Conservation (phyloP, 2,113 vertebrate species). For the Pelodiscus sinensis region DNA sequence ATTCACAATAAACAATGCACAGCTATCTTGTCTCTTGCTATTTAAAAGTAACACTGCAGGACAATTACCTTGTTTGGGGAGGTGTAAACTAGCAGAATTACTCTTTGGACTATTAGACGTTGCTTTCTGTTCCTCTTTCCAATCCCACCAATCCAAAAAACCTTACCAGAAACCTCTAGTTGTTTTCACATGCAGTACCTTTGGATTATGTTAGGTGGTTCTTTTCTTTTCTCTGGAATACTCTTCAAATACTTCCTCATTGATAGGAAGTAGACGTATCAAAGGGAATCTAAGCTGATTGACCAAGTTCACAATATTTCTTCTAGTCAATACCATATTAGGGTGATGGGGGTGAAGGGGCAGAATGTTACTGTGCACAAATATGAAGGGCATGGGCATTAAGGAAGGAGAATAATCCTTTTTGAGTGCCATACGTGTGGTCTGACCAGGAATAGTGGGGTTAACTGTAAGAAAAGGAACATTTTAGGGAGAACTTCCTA, state of each 20-base stretch:
- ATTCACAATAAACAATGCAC: neutral
- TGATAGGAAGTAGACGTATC: neutral
- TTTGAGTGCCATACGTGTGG: neutral
- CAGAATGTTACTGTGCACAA: neutral
- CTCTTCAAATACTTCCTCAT: too few relatives aligned
- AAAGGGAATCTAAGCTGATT: neutral
- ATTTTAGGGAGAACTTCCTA: too few relatives aligned
- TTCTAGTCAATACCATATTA: neutral
- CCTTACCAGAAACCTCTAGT: neutral
- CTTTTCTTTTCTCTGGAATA: neutral
- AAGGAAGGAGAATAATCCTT: neutral
- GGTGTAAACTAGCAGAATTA: neutral
- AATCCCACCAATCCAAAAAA: too few relatives aligned
- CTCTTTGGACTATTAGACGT: neutral
- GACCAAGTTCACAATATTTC: neutral
- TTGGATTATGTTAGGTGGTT: neutral
- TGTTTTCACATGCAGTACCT: neutral
- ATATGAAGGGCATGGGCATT: neutral
- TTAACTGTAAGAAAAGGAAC: too few relatives aligned
- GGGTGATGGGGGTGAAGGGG: neutral
- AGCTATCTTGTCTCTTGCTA: too few relatives aligned
- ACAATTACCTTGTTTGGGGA: neutral
- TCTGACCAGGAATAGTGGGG: neutral
- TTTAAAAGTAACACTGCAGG: too few relatives aligned
- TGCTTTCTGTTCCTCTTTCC: neutral